Evolutionary conservation across 2,888 invertebrate species (phyloP).

Genomic region (Conchocele bisecta): DNA sequence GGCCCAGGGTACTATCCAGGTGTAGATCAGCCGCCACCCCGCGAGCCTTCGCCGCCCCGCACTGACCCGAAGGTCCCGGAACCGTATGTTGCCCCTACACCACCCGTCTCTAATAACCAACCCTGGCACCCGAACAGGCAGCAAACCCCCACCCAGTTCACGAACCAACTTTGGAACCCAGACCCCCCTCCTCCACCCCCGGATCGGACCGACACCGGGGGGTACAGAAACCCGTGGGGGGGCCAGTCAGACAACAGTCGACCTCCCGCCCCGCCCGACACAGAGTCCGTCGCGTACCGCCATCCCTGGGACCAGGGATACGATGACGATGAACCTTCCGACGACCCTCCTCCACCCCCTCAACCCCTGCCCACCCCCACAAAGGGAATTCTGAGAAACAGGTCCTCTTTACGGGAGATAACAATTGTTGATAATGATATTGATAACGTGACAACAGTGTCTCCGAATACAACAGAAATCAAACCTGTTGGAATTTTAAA

Average conservation of each 20-base stretch:
- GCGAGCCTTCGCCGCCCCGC: too few species aligned
- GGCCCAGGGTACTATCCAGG: too few species aligned
- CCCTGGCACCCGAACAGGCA: too few species aligned
- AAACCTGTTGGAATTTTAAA: conserved; percentile 37
- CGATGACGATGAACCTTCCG: conserved; percentile 49
- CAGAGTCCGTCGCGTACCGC: conserved; percentile 29
- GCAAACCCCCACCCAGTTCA: too few species aligned
- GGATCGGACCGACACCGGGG: not conserved
- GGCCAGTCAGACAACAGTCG: conserved; percentile 23
- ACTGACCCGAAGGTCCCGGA: too few species aligned
- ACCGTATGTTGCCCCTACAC: too few species aligned
- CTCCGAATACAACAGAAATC: not conserved
- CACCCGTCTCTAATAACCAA: too few species aligned
- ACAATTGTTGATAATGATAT: conserved; percentile 51
- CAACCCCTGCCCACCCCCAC: conserved; percentile 51
- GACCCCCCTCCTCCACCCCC: not conserved
- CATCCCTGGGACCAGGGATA: conserved; percentile 54
- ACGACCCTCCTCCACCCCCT: conserved; percentile 49
- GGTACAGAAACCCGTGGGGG: not conserved
- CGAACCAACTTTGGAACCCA: not conserved
- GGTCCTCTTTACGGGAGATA: conserved; percentile 61
- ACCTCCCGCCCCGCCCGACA: not conserved
- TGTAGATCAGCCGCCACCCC: too few species aligned
- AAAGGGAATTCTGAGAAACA: conserved; percentile 65
- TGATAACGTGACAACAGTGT: not conserved